phyloP scores from a whole-genome alignment of 2,888 invertebrate genomes.

The Sepioteuthis lessoniana region DNA sequence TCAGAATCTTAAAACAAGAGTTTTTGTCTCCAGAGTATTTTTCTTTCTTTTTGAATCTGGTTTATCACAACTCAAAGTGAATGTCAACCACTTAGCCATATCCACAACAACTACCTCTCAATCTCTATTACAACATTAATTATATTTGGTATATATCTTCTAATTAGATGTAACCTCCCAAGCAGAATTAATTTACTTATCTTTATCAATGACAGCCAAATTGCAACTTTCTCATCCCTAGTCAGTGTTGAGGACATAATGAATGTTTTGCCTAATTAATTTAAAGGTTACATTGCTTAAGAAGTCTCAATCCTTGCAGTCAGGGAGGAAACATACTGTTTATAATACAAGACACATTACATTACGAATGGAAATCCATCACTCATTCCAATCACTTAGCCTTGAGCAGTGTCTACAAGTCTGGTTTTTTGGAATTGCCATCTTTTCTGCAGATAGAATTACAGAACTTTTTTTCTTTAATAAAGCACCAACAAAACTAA shows the following conservation, averaged over 20 bases:
- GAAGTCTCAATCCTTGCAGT: neutral
- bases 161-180: neutral
- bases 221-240: neutral
- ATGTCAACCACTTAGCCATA: neutral
- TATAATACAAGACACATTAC: neutral
- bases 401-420: neutral
- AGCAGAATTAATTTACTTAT: constrained; percentile 9
- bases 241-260: neutral
- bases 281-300: neutral
- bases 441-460: neutral
- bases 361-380: neutral
- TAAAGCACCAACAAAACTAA: neutral
- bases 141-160: neutral
- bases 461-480: neutral
- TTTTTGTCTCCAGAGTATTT: too few species aligned
- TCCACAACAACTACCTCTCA: neutral
- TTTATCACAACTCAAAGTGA: neutral
- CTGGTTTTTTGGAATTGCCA: neutral
- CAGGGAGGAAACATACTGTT: neutral
- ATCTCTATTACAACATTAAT: neutral
- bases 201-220: neutral
- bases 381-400: neutral
- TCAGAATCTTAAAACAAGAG: too few species aligned
- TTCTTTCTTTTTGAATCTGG: too few species aligned
- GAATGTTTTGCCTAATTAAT: neutral